Evolutionary conservation across 23 tunicate species (phyloP), one percentile per base, ranked within the genome.

Genomic region (Trididemnum miniatum): DNA sequence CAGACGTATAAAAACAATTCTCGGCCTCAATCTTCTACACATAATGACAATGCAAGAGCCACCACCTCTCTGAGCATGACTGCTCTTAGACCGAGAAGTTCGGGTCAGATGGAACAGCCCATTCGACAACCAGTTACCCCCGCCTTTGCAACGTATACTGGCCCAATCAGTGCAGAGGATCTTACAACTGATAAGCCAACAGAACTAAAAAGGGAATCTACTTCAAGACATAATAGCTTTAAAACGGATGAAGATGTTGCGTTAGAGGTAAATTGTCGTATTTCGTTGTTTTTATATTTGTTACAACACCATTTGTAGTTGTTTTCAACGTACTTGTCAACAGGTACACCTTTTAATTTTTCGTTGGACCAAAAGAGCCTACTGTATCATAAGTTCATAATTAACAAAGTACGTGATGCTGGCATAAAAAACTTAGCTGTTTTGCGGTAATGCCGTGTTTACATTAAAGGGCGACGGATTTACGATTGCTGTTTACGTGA

Each of bases 71-170:
- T 62, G 50, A 71, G 51, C 51, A 82, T 82, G 86, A 25, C 86
- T 27, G 71, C 86, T 26, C 66, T 82, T 29, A 26, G 79, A 1
- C 86, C 79, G 0, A 66, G 65, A 51, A 34, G 31, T 33, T 37
- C 71, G 3, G 79, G 51, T 28, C 5, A 33, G 1, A 31, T 15
- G 28, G 28, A 23, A 20, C 71, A 82, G 29, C 39, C 78, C 20
- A 23, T 31, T 26, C 33, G 29, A 27, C 44, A 33, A 38, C 86
- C 79, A 24, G 77, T 51, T 29, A 82, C 79, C 22, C 86, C 86
- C 1, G 86, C 86, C 26, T 82, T 82, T 32, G 86, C 86, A 12
- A 51, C 64, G 3, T 82, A 82, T 34, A 22, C 78, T 29, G 78
- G 69, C 50, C 86, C 86, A 25, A 79, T 51, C 31, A 40, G 39